phyloP scores from a whole-genome alignment of 2,888 invertebrate species.

The Sinopyrophorus schimmeli region DNA sequence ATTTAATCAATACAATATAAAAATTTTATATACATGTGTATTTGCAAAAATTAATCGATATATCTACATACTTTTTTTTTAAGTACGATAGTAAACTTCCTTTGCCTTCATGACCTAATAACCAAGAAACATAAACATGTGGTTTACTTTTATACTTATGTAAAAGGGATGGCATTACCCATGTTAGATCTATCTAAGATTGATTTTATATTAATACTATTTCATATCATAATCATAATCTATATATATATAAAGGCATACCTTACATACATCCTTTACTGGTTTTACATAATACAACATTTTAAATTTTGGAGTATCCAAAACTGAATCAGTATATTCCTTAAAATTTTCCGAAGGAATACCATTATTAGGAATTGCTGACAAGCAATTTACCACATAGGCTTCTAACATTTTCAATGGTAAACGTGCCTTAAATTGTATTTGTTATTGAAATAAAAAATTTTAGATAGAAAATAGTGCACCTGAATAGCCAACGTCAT shows the following conservation, averaged over 20 bases:
- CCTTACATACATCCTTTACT: conserved; percentile 71
- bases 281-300: conserved; percentile 77
- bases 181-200: conserved; percentile 62
- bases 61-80: conserved; percentile 64
- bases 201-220: conserved; percentile 5
- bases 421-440: conserved; percentile 64
- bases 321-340: conserved; percentile 59
- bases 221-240: conserved; percentile 3
- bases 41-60: conserved; percentile 5
- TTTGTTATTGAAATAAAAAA: neutral
- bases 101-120: conserved; percentile 86
- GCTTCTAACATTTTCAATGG: conserved; percentile 67
- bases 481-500: conserved; percentile 88
- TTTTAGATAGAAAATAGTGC: neutral
- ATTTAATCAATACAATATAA: neutral
- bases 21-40: neutral
- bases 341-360: conserved; percentile 66
- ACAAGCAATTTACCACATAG: conserved; percentile 68
- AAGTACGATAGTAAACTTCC: conserved; percentile 81
- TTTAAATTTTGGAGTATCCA: conserved; percentile 64
- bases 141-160: conserved; percentile 76
- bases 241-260: conserved; percentile 48
- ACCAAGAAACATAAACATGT: conserved; percentile 72
- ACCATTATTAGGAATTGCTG: conserved; percentile 69
- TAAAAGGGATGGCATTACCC: conserved; percentile 65